Conservation (phyloP, 2,888 invertebrate genomes). For the Heterodera filipjevi region DNA sequence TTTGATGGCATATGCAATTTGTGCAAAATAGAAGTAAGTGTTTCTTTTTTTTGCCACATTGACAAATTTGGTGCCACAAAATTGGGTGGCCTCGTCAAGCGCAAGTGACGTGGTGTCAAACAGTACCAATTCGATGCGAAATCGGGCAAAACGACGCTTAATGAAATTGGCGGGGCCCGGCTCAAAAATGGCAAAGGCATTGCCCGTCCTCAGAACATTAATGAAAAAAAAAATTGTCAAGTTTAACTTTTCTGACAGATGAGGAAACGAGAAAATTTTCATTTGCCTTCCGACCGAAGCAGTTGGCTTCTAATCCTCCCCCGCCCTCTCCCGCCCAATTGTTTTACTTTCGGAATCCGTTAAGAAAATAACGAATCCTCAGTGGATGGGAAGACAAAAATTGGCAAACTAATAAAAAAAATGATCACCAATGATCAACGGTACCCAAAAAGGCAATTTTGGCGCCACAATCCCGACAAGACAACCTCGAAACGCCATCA, state of each 20-base stretch:
- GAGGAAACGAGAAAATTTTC: too few relatives aligned
- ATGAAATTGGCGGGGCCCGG: background rate
- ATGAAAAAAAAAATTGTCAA: slow-evolving; percentile 1
- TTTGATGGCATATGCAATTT: slow-evolving; percentile 36
- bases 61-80: slow-evolving; percentile 7
- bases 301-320: too few relatives aligned
- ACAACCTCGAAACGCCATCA: background rate
- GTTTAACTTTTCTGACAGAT: too few relatives aligned
- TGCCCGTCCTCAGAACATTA: slow-evolving; percentile 28
- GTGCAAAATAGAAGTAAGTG: background rate
- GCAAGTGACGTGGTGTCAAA: background rate
- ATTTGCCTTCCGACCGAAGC: too few relatives aligned
- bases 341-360: too few relatives aligned
- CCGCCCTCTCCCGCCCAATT: too few relatives aligned
- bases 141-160: slow-evolving; percentile 15
- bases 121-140: background rate
- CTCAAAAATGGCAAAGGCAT: slow-evolving; percentile 30
- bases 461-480: slow-evolving; percentile 19
- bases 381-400: too few relatives aligned
- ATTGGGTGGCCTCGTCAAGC: background rate
- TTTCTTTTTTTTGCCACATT: background rate
- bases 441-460: slow-evolving; percentile 18
- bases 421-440: slow-evolving; percentile 24
- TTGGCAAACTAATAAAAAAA: too few relatives aligned
- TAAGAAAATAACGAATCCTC: too few relatives aligned